Base-by-base conservation (phyloP, 2,113 vertebrate species). In the Poecile atricapillus region DNA sequence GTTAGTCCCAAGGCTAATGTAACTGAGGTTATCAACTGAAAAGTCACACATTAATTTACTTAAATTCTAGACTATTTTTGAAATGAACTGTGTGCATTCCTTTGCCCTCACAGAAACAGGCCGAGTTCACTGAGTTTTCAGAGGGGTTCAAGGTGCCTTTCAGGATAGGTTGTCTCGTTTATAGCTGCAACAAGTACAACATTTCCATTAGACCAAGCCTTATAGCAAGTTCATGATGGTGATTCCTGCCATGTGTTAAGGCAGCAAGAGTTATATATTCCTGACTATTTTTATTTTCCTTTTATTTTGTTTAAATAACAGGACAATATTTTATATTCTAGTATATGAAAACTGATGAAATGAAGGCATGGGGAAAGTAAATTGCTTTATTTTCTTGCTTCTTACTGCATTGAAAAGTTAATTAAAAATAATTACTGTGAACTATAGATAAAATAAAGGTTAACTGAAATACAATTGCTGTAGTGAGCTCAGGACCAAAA, bases 61-160 rank as follows among this genome's bases (percentile, higher is more conserved):
- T 88, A 85, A 90, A 91, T 88, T n/a, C 62, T 76, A 28, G 70
- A 62, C 67, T 88, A 31, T 76, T 95, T 96, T 85, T 95, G 37
- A 73, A 73, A 80, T 65, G 31, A 95, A 80, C 94, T 76, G 7
- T 85, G 58, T 64, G 15, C 9, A 9, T 69, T 89, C 43, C 71
- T 91, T 81, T 91, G 70, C 31, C 58, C 80, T 67, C 18, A n/a
- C 18, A 76, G 85, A 88, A 64, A 80, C 56, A 30, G 60, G 28
- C 28, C 10, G 27, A 60, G 65, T 79, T 93, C 49, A 37, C 11
- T 1, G 41, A 76, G 46, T 25, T 93, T 90, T 88, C 55, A 69
- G 12, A 76, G 50, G 31, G 37, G 17, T 69, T 91, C 87, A 93
- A 92, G 92, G 82, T 92, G 83, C 67, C 67, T 92, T 93, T 94